Conservation (phyloP, 2,888 invertebrate genomes). For the Hesperia comma region DNA sequence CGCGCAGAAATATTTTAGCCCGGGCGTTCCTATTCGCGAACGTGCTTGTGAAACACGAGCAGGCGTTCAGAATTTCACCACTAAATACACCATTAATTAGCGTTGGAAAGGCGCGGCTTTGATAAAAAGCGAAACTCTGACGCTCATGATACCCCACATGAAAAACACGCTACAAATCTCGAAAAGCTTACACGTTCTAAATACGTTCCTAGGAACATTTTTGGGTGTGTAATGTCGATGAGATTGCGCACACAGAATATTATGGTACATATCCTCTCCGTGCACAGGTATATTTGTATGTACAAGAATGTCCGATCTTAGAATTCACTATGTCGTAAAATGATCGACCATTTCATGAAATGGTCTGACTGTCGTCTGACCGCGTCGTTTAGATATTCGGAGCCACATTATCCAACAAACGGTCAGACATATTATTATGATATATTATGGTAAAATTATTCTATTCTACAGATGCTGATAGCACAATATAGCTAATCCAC, state of each 20-base stretch:
- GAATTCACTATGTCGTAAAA: not conserved
- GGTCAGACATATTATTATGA: too few species aligned
- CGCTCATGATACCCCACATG: slow-evolving; percentile 1
- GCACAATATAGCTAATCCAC: too few species aligned
- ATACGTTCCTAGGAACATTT: slow-evolving; percentile 2
- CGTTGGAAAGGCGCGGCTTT: slow-evolving; percentile 11
- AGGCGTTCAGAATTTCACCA: slow-evolving; percentile 15
- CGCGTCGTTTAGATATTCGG: too few species aligned
- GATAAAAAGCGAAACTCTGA: slow-evolving; percentile 13
- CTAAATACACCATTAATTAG: slow-evolving; percentile 30
- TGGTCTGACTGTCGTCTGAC: too few species aligned
- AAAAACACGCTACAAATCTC: slow-evolving; percentile 17
- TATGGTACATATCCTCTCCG: too few species aligned
- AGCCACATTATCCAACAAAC: too few species aligned
- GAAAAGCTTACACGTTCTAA: not conserved
- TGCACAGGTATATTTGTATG: too few species aligned
- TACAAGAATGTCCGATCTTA: not conserved
- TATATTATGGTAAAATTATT: too few species aligned
- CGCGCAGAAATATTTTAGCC: slow-evolving; percentile 18
- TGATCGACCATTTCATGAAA: not conserved
- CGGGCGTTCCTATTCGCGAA: slow-evolving; percentile 13
- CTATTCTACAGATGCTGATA: too few species aligned
- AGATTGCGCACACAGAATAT: not conserved
- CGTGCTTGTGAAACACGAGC: slow-evolving; percentile 15
- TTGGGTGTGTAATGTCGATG: not conserved